phyloP scores from a whole-genome alignment of 2,113 vertebrate genomes.

The Bos javanicus region DNA sequence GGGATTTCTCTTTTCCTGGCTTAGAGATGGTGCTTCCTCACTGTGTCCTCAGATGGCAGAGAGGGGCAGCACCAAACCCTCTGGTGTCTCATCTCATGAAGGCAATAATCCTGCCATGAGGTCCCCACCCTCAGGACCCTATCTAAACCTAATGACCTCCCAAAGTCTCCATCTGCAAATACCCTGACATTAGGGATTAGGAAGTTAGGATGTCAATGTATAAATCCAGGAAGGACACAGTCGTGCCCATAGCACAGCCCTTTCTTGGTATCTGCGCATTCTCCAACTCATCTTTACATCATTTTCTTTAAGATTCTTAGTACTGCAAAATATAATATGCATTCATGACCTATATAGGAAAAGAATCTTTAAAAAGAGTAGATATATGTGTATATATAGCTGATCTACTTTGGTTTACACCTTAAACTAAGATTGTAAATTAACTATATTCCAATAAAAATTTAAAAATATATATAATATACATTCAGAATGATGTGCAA shows the following conservation, averaged over 20 bases:
- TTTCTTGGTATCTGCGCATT: background rate
- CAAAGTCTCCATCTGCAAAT: background rate
- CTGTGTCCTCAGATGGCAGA: background rate
- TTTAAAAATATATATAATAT: background rate
- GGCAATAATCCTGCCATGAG: background rate
- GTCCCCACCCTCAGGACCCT: background rate
- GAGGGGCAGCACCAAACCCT: no score
- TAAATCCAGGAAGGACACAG: background rate
- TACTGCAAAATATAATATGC: background rate
- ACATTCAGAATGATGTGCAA: background rate
- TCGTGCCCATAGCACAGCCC: no score
- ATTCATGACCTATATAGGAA: background rate
- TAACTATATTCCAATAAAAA: background rate
- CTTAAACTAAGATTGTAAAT: background rate
- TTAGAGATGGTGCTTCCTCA: background rate
- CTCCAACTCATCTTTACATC: background rate
- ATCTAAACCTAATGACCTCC: background rate
- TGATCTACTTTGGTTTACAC: background rate
- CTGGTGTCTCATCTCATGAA: background rate
- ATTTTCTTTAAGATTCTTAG: background rate
- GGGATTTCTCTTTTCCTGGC: background rate
- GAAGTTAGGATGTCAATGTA: background rate
- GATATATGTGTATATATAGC: background rate
- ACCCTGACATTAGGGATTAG: background rate
- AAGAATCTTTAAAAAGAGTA: background rate